Conservation (phyloP, 1,140 invertebrate genomes). For the Luehdorfia chinensis region DNA sequence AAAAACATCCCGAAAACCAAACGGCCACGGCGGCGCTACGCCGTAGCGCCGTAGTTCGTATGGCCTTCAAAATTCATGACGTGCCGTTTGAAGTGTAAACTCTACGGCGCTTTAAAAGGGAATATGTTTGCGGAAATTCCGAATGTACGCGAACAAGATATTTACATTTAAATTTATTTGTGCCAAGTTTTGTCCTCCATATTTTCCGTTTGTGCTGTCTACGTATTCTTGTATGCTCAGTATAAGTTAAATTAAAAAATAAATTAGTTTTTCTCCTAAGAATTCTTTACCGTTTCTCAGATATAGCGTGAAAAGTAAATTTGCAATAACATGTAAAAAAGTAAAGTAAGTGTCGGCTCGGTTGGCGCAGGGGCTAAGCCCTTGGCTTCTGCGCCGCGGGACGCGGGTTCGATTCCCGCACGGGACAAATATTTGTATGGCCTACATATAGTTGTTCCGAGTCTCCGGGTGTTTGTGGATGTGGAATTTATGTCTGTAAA, state of each 20-base stretch:
- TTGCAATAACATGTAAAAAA: too few relatives aligned
- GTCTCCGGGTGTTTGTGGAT: too few relatives aligned
- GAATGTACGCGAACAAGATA: slow-evolving; percentile 13
- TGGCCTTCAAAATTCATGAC: slow-evolving; percentile 16
- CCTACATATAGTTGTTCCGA: too few relatives aligned
- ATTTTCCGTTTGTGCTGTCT: slow-evolving; percentile 3
- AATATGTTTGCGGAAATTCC: slow-evolving; percentile 13
- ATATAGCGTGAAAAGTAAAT: too few relatives aligned
- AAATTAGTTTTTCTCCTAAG: slow-evolving; percentile 7
- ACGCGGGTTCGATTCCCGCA: too few relatives aligned
- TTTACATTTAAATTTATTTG: slow-evolving; percentile 19
- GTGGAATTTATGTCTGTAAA: too few relatives aligned
- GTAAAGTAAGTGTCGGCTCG: too few relatives aligned
- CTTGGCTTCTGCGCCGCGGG: too few relatives aligned
- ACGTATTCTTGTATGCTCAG: neutral
- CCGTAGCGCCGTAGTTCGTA: slow-evolving; percentile 1
- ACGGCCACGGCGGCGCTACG: neutral
- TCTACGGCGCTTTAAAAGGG: slow-evolving; percentile 12
- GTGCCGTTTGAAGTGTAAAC: slow-evolving; percentile 9
- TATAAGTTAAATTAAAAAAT: slow-evolving; percentile 16
- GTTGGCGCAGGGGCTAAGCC: too few relatives aligned
- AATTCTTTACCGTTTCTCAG: too few relatives aligned
- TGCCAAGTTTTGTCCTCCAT: slow-evolving; percentile 5
- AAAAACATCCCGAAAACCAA: neutral
- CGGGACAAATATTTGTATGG: too few relatives aligned